Evolutionary conservation across 2,797 vertebrate genomes (phyloP).

Genomic region (Hippoglossus hippoglossus): DNA sequence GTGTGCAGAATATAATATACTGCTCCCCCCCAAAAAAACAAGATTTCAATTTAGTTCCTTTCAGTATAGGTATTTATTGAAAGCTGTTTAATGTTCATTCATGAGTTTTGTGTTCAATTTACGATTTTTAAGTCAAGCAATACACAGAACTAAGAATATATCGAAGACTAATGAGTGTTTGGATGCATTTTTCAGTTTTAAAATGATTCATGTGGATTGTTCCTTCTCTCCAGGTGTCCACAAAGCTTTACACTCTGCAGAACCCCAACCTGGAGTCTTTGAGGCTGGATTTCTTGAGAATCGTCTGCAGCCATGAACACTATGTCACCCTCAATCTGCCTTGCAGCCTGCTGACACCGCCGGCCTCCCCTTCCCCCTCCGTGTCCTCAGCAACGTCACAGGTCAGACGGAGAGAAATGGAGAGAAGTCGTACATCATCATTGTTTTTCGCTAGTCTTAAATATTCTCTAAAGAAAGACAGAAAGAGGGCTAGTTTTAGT

Average conservation of each 20-base stretch:
- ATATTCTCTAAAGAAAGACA: too few species aligned
- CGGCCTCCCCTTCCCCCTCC: slow-evolving; percentile 96
- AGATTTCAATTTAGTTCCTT: too few species aligned
- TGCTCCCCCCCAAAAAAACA: too few species aligned
- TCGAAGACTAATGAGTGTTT: not conserved
- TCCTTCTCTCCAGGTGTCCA: slow-evolving; percentile 86
- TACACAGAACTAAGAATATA: too few species aligned
- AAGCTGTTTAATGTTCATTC: not conserved
- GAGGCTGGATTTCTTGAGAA: slow-evolving; percentile 94
- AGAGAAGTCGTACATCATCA: not conserved
- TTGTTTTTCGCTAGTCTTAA: too few species aligned
- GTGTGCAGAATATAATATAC: too few species aligned
- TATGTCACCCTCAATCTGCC: slow-evolving; percentile 97
- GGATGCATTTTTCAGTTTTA: not conserved
- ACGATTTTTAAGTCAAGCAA: too few species aligned
- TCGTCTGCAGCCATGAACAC: slow-evolving; percentile 97
- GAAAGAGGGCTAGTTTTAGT: too few species aligned
- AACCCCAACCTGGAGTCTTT: slow-evolving; percentile 93
- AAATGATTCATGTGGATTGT: not conserved
- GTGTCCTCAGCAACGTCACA: slow-evolving; percentile 98
- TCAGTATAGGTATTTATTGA: not conserved
- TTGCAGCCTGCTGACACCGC: slow-evolving; percentile 94
- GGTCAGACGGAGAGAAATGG: slow-evolving; percentile 75
- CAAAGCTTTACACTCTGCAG: slow-evolving; percentile 91
- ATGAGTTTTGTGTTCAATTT: too few species aligned